Evolutionary conservation across 2,797 vertebrate genomes (phyloP).

Genomic region (Serranus cabrilla): DNA sequence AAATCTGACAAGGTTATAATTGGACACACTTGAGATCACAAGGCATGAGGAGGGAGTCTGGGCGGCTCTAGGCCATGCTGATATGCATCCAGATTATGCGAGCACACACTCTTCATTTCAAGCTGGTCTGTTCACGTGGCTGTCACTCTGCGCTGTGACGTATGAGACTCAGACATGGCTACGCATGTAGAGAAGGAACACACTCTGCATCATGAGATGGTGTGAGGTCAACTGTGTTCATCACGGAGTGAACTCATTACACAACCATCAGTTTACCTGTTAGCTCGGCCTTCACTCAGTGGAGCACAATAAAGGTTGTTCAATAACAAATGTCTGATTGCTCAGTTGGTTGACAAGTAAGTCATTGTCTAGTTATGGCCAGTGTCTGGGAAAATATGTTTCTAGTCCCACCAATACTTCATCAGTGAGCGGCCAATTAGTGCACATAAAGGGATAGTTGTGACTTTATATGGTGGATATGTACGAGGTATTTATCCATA

Average conservation of each 20-base stretch:
- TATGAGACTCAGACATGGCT: neutral
- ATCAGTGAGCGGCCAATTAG: neutral
- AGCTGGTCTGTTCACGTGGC: slow-evolving; percentile 36
- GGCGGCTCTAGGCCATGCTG: slow-evolving; percentile 64
- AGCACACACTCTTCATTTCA: slow-evolving; percentile 22
- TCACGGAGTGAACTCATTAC: neutral
- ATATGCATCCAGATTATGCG: slow-evolving; percentile 28
- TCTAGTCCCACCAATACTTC: neutral
- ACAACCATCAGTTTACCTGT: neutral
- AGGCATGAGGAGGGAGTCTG: slow-evolving; percentile 53
- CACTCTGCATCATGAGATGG: slow-evolving; percentile 9
- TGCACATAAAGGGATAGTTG: neutral
- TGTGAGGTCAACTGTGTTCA: neutral
- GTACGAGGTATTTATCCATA: no score
- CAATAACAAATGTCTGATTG: neutral
- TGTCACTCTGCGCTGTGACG: slow-evolving; percentile 38
- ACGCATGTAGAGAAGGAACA: slow-evolving; percentile 17
- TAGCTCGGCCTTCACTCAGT: neutral
- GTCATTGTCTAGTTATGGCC: neutral
- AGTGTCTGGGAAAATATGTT: slow-evolving; percentile 10
- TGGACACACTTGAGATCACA: slow-evolving; percentile 77
- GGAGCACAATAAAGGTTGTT: slow-evolving; percentile 4
- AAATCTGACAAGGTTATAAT: slow-evolving; percentile 71
- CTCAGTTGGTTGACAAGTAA: neutral
- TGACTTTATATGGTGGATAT: neutral